A percentile compares a stretch with the other conserved stretches of the same genome.
These are phyloP conservation scores for Leptoclinus maculatus DNA, from an alignment of 2,797 vertebrate genomes.

Conservation along the genomic window DNA sequence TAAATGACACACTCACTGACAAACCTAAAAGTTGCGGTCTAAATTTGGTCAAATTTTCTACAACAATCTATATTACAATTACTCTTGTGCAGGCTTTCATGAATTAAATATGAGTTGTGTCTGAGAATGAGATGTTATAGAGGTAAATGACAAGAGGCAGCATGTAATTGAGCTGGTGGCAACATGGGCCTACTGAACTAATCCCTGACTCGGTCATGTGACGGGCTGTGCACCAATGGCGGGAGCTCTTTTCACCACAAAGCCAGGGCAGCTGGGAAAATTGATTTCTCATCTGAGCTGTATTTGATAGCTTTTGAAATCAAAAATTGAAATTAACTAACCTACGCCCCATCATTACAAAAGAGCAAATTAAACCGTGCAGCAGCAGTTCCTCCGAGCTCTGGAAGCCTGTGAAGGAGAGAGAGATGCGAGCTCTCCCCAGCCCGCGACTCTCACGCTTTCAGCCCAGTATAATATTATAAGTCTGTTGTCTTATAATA, in stretches of 20 bases:
- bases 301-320: constrained; percentile 99
- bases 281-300: constrained; percentile 99
- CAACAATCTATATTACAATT: constrained; percentile 99
- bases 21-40: constrained; percentile 90
- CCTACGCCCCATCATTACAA: constrained; percentile 97
- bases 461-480: constrained; percentile 9
- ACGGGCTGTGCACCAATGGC: constrained; percentile 88
- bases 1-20: constrained; percentile 85
- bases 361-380: constrained; percentile 99
- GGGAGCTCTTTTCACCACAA: constrained; percentile 86
- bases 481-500: constrained; percentile 8
- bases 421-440: constrained; percentile 81
- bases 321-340: constrained; percentile 99
- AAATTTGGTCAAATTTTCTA: constrained; percentile 93
- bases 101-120: constrained; percentile 99
- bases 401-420: constrained; percentile 90
- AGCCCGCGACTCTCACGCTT: constrained; percentile 51
- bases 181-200: constrained; percentile 98
- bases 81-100: constrained; percentile 96
- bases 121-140: constrained; percentile 99
- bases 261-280: constrained; percentile 99
- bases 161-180: constrained; percentile 99
- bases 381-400: constrained; percentile 89
- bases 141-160: constrained; percentile 99
- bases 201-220: constrained; percentile 95